Base-by-base conservation (phyloP, 2,797 vertebrate genomes). In the Helicolenus hilgendorfi region DNA sequence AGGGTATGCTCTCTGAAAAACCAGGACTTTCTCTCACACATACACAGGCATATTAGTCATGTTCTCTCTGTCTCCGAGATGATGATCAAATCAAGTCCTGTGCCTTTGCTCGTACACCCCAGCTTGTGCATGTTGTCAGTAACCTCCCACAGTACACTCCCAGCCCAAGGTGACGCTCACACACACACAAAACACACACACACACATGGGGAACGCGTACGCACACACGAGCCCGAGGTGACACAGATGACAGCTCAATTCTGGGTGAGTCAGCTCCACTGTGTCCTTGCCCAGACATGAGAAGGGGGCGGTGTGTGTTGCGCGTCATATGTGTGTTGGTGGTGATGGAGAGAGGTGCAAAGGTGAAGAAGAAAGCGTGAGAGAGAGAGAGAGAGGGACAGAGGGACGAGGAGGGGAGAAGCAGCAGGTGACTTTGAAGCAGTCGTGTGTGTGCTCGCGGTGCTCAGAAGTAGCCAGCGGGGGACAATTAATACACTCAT, bases 241-340 rank as follows among this genome's bases (percentile, higher is more conserved):
- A 95, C 95, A 97, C 92, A 93, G 95, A 95, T 96, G 95, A 96
- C 97, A 95, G 91, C 96, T 96, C 93, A 94, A 93, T 96, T 95
- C 89, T 96, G 93, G 87, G 93, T 96, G 96, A 97, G 93, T 97
- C 96, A 97, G 96, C 94, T 92, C 84, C 80, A 89, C 85, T 82
- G 87, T 93, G 97, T 95, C 96, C 96, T 97, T 96, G 95, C 89
- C 92, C 90, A 96, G 92, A 94, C 91, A 95, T 89, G 92, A 95
- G 92, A 94, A 94, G 92, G 94, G 94, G 91, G 91, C 79, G 88
- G 89, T 94, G 92, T 93, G 91, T 80, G 72, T 74, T 77, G 86
- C 38, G 31, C 89, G 81, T 81, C 72, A 4, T 72, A 0, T 71
- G 31, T 81, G 63, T 83, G 62, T 35, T 36, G 45, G 69, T 58